Evolutionary conservation across 2,797 vertebrate species (phyloP), one percentile per base, ranked within the genome.

Genomic region (Melopsittacus undulatus): DNA sequence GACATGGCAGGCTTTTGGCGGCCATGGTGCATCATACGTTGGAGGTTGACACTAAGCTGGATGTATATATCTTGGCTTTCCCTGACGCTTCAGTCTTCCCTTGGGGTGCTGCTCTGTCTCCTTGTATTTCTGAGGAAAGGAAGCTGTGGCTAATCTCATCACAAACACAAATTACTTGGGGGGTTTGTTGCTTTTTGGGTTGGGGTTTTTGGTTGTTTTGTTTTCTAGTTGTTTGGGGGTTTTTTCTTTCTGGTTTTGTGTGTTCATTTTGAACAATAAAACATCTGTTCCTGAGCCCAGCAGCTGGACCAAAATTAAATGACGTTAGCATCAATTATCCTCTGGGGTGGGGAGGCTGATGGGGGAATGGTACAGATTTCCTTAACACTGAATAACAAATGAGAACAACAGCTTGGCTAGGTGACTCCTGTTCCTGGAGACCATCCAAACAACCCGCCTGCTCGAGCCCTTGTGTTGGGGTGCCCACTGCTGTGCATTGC

Each of bases 281-380:
- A 98, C 97, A 98, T 98, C 97, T 98, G 98, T 98, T 97, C 95
- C 89, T 8, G 69, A 97, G 96, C 74, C 89, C 95, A 85, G 97
- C 98, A 97, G 97, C 97, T 98, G 97, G 97, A 95, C 82, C 64
- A 40, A 81, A 92, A 74, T 80, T 95, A 94, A 95, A 95, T 97
- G 95, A 97, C 94, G 93, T 96, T 95, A 97, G 94, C 94, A 96
- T 97, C 97, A 91, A 97, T 97, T 96, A 97, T 97, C 68, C 95
- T 96, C 54, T 11, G 18, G 95, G 89, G 89, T 48, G 95, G 76
- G 54, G 88, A 93, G 76, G 87, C 87, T 83, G 67, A 74, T 0
- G 29, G 77, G 54, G 80, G 91, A 83, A 72, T 17, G 77, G 83
- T 6, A 23, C 92, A 86, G 70, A 76, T 91, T 97, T 91, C 73